A percentile compares a stretch with the other conserved stretches of the same genome.
Conservation (phyloP, 2,113 vertebrate genomes). For the Penelope pileata region DNA sequence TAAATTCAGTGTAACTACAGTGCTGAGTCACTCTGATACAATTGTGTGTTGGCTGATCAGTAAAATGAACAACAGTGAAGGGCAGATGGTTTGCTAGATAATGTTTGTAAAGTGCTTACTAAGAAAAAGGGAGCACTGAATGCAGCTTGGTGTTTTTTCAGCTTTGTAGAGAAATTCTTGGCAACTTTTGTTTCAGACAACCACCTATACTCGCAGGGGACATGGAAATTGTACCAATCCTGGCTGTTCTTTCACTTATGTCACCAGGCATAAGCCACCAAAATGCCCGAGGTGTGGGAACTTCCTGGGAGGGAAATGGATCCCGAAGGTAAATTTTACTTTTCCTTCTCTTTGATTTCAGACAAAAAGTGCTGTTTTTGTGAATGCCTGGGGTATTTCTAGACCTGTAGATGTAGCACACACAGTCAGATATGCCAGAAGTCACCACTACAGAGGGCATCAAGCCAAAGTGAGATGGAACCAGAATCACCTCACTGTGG, state of each 20-base stretch:
- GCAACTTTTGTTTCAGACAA: constrained; percentile 78
- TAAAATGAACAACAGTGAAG: not conserved
- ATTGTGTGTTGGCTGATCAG: not conserved
- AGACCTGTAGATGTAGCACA: not conserved
- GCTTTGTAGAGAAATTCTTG: not conserved
- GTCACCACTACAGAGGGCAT: not conserved
- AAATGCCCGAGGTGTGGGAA: constrained; percentile 89
- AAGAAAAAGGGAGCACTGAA: not conserved
- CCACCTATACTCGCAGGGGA: constrained; percentile 93
- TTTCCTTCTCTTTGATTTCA: not conserved
- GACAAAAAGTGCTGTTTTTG: not conserved
- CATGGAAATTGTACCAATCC: constrained; percentile 91
- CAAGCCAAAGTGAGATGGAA: not conserved
- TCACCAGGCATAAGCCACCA: constrained; percentile 96
- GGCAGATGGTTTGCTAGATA: not conserved
- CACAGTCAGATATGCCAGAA: not conserved
- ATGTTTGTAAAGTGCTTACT: not conserved
- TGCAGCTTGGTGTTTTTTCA: not conserved
- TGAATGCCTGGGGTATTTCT: not conserved
- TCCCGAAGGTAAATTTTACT: constrained; percentile 80
- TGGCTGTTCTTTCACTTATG: constrained; percentile 92
- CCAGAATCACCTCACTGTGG: not conserved
- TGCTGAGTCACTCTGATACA: not conserved
- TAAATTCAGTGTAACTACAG: rapidly evolving
- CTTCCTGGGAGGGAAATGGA: constrained; percentile 95